phyloP scores from a whole-genome alignment of 2,888 invertebrate genomes.

The Tipula unca region DNA sequence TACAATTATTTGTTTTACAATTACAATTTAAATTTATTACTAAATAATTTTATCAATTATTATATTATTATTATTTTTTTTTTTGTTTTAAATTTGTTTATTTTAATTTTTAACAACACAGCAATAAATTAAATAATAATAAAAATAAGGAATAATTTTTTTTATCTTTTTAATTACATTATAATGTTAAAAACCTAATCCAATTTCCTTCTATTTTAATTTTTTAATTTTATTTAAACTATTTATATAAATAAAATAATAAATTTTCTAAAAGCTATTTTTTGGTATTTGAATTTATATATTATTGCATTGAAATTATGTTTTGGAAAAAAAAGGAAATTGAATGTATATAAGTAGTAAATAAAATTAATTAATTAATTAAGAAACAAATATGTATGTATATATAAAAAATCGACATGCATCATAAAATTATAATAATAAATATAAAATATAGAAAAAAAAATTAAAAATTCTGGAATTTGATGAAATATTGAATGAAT shows the following conservation, averaged over 20 bases:
- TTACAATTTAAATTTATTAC: slow-evolving; percentile 16
- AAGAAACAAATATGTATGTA: background rate
- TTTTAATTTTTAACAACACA: slow-evolving; percentile 15
- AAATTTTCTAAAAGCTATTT: background rate
- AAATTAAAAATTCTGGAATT: background rate
- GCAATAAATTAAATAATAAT: slow-evolving; percentile 16
- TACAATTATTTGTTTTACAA: slow-evolving; percentile 19
- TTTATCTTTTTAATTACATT: background rate
- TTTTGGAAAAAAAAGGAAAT: background rate
- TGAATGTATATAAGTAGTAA: background rate
- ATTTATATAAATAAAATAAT: background rate
- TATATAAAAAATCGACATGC: background rate
- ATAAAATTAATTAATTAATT: background rate
- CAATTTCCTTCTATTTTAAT: background rate
- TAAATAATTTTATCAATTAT: background rate
- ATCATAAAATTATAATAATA: background rate
- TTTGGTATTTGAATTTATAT: background rate
- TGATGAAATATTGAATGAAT: background rate
- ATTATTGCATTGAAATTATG: background rate
- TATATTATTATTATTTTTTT: slow-evolving; percentile 15
- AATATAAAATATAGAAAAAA: background rate
- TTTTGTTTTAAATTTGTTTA: background rate
- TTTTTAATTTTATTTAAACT: slow-evolving; percentile 2
- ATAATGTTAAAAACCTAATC: background rate
- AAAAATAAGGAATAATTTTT: slow-evolving; percentile 2